A percentile compares a stretch with the other conserved stretches of the same genome.
Conservation (phyloP, 2,797 vertebrate genomes). For the Phylloscopus collybita region DNA sequence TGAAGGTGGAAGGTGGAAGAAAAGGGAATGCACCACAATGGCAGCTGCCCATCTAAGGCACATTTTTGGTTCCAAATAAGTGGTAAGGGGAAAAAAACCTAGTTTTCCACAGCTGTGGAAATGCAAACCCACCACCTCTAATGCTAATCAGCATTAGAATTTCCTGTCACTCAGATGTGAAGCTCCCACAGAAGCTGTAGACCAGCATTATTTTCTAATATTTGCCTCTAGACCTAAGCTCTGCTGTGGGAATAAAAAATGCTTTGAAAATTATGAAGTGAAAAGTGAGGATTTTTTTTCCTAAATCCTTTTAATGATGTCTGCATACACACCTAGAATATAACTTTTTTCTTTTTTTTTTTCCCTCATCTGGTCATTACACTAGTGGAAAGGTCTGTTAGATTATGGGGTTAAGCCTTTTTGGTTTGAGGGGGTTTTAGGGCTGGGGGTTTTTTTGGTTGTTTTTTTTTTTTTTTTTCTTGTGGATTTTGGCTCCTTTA, state of each 20-base stretch:
- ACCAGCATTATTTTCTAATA: not conserved
- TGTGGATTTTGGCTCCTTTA: slow-evolving; percentile 24
- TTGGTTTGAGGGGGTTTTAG: not conserved
- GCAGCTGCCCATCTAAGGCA: not conserved
- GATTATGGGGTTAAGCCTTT: not conserved
- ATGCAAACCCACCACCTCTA: not conserved
- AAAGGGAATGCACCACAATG: not conserved
- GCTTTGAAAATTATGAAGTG: not conserved
- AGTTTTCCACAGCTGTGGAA: not conserved
- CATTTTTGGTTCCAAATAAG: not conserved
- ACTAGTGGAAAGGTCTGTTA: not conserved
- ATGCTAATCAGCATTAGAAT: not conserved
- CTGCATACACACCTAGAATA: not conserved
- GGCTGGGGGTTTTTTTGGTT: too few species aligned
- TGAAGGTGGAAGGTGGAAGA: not conserved
- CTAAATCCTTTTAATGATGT: not conserved
- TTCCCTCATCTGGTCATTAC: not conserved
- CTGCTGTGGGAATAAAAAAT: not conserved
- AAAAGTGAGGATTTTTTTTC: not conserved
- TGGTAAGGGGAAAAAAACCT: not conserved
- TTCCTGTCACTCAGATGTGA: not conserved
- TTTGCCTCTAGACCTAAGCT: not conserved
- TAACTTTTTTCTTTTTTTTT: not conserved
- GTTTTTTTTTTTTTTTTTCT: too few species aligned
- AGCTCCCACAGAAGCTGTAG: not conserved